These are phyloP conservation scores for Xyliphius kryptos DNA, from an alignment of 2,113 vertebrate species.

Conservation along the genomic window DNA sequence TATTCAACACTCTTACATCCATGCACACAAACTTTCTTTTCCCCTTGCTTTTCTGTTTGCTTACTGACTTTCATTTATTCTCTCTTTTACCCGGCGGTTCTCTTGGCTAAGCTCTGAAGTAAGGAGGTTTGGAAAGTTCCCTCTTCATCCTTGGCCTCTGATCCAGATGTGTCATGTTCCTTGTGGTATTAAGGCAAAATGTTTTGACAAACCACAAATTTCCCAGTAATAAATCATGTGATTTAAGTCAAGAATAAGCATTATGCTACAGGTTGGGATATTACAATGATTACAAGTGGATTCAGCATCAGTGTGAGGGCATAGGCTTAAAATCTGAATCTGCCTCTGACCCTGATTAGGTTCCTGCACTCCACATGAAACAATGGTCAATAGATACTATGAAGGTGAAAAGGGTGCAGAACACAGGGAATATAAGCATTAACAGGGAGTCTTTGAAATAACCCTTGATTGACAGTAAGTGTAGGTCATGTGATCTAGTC, in stretches of 20 bases:
- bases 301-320: conserved; percentile 22
- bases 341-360: conserved; percentile 31
- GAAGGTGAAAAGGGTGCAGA: conserved; percentile 20
- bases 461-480: conserved; percentile 34
- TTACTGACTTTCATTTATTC: conserved; percentile 24
- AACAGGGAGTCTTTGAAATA: conserved; percentile 36
- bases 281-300: conserved; percentile 14
- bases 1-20: conserved; percentile 61
- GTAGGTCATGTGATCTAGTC: conserved; percentile 37
- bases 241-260: conserved; percentile 13
- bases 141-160: conserved; percentile 11
- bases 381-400: conserved; percentile 15
- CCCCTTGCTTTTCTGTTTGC: conserved; percentile 42
- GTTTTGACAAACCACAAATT: conserved; percentile 31
- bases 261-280: conserved; percentile 4
- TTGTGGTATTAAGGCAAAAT: conserved; percentile 25
- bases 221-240: conserved; percentile 5
- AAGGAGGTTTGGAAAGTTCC: not conserved
- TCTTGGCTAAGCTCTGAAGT: conserved; percentile 17
- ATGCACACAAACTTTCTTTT: not conserved
- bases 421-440: conserved; percentile 25
- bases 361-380: conserved; percentile 30
- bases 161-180: conserved; percentile 25
- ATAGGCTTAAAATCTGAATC: conserved; percentile 31
- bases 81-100: conserved; percentile 31